phyloP scores from a whole-genome alignment of 2,113 vertebrate species.

The Cyphomyrus discorhynchus region DNA sequence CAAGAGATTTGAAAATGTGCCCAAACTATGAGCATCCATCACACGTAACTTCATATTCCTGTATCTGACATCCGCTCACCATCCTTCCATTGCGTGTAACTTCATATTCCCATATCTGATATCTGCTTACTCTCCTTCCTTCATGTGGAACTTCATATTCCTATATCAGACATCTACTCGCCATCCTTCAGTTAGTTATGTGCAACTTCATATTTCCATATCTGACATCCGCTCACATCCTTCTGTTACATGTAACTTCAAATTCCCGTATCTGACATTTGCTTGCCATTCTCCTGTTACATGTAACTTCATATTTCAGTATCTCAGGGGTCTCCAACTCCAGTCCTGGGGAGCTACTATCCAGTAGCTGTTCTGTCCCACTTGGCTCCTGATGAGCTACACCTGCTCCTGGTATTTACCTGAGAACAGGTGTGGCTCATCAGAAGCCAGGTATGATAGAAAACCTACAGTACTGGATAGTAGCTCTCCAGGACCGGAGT shows the following conservation, averaged over 20 bases:
- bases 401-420: too few species aligned
- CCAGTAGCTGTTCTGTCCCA: too few species aligned
- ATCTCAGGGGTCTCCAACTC: background rate
- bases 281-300: background rate
- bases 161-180: background rate
- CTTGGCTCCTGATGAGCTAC: too few species aligned
- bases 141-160: background rate
- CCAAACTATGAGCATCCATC: background rate
- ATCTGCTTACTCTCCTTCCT: background rate
- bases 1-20: background rate
- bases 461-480: too few species aligned
- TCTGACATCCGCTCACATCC: background rate
- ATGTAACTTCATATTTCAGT: background rate
- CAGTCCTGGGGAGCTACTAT: too few species aligned
- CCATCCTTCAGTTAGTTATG: background rate
- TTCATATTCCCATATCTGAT: background rate
- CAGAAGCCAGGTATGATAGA: too few species aligned
- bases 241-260: background rate
- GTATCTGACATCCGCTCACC: background rate
- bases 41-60: background rate
- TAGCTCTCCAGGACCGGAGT: too few species aligned
- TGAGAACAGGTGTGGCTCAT: too few species aligned
- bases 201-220: background rate
- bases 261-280: background rate
- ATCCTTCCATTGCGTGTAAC: background rate